A percentile compares a stretch with the other conserved stretches of the same genome.
Evolutionary conservation across 1,140 invertebrate species (phyloP).

Genomic region (Watersipora subatra): DNA sequence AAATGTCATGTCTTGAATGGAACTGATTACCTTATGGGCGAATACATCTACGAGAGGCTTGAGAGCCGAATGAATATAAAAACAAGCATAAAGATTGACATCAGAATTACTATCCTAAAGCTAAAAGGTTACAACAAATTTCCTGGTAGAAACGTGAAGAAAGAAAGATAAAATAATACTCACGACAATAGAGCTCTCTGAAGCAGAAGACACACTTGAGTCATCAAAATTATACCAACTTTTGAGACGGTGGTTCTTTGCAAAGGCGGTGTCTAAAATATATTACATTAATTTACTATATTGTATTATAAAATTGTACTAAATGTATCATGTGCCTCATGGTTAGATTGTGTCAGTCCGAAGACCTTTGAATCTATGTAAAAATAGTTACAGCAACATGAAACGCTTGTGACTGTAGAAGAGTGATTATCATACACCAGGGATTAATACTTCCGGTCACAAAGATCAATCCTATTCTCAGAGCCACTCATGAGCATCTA

Average conservation of each 20-base stretch:
- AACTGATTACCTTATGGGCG: too few species aligned
- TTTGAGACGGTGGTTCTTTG: conserved; percentile 40
- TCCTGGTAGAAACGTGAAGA: too few species aligned
- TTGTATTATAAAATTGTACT: background rate
- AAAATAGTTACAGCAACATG: background rate
- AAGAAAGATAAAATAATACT: too few species aligned
- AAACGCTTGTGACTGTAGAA: background rate
- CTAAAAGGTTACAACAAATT: background rate
- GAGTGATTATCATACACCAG: background rate
- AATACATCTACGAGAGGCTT: too few species aligned
- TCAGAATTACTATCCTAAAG: background rate
- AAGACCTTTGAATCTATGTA: background rate
- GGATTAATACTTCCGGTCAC: too few species aligned
- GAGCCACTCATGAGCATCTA: too few species aligned
- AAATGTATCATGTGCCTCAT: background rate
- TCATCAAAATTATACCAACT: conserved; percentile 53
- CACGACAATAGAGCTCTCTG: too few species aligned
- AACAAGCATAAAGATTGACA: background rate
- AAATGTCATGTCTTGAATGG: too few species aligned
- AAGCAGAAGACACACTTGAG: conserved; percentile 42
- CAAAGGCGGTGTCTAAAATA: conserved; percentile 44
- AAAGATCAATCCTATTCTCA: too few species aligned
- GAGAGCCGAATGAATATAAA: background rate
- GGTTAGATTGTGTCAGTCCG: background rate
- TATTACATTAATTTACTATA: background rate